Conservation (phyloP, 1,140 invertebrate genomes). For the Drosophila tsacasi region DNA sequence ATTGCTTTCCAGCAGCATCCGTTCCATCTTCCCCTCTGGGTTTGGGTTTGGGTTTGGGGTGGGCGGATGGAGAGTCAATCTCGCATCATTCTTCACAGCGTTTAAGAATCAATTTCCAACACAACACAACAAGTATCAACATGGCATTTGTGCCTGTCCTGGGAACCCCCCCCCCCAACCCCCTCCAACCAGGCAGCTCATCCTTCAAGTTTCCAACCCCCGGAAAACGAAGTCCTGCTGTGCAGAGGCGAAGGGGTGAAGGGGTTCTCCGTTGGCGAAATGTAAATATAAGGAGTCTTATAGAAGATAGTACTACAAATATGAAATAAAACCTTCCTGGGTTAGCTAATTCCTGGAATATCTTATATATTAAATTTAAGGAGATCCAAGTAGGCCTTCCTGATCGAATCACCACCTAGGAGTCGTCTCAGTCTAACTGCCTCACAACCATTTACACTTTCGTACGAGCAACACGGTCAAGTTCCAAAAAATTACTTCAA, state of each 20-base stretch:
- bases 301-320: too few relatives aligned
- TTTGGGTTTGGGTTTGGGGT: conserved; percentile 1
- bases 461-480: neutral
- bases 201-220: conserved; percentile 7
- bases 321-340: too few relatives aligned
- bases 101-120: conserved; percentile 79
- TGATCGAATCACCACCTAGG: neutral
- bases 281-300: conserved; percentile 55
- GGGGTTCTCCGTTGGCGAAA: conserved; percentile 21
- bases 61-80: conserved; percentile 55
- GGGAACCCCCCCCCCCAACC: too few relatives aligned
- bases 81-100: conserved; percentile 75
- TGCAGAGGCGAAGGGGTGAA: neutral
- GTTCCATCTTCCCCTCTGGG: conserved; percentile 9
- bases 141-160: conserved; percentile 15
- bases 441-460: neutral
- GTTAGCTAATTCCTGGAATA: too few relatives aligned
- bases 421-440: neutral
- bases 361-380: too few relatives aligned
- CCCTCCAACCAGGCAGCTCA: conserved; percentile 17
- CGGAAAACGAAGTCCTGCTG: neutral
- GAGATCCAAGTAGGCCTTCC: neutral
- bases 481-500: neutral
- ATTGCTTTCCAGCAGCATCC: conserved; percentile 47
- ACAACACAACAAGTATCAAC: conserved; percentile 64